Base-by-base conservation (phyloP, 2,797 vertebrate species). In the Neosilurus mollespiculum region DNA sequence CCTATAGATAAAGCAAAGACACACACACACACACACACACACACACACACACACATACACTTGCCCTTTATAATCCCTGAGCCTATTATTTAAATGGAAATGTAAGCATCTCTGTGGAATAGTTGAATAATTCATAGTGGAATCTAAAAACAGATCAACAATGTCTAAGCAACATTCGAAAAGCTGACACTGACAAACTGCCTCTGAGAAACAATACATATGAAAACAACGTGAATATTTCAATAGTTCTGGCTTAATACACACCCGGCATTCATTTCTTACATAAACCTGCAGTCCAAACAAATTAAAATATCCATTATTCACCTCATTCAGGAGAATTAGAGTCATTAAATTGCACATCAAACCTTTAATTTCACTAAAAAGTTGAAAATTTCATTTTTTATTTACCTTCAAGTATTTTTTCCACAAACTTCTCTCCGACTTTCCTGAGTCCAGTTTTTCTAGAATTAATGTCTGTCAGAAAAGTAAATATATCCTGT, bases 361-460 rank as follows among this genome's bases (percentile, higher is more conserved):
- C 9, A 43, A 34, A 12, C 14, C 9, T 84, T 61, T 61, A 15
- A 62, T 77, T 64, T 34, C 11, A 51, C 14, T 24, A 37, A 67
- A 67, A 56, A 51, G 26, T 5, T 30, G n/a, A 53, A 82, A 81
- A 73, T 10, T 72, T 18, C 22, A 2, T 71, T 67, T 26, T 56
- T 88, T 20, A 18, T 61, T 26, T 88, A 94, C 94, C 93, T 95
- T 93, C 20, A 87, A 86, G 71, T 87, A 53, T n/a, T 84, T 76
- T 82, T 82, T 91, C 86, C 83, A 86, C 81, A 91, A 90, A 26
- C 3, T 75, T 84, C 80, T 34, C 66, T 90, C 86, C 85, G 56
- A 78, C 80, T 89, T 84, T 87, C 84, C 18, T 53, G 65, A 24
- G 88, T 91, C 92, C 93, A 93, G 91, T 82, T 91, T 93, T 90